Base-by-base conservation (phyloP, 2,888 invertebrate genomes). In the Caenorhabditis panamensis region DNA sequence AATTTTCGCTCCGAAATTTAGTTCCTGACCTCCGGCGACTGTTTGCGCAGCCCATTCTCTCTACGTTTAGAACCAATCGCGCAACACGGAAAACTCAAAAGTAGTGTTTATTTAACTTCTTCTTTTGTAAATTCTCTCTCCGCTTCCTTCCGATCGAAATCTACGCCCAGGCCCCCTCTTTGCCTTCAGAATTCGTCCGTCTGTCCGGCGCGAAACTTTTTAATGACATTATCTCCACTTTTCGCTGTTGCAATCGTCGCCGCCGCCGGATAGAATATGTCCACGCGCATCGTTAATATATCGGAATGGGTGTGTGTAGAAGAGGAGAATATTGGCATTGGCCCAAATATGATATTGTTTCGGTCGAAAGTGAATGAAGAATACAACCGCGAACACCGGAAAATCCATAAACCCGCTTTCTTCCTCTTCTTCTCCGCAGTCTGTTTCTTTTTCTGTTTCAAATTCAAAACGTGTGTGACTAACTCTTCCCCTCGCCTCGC, bases 181-280 rank as follows among this genome's bases (percentile, higher is more conserved):
- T 66, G 28, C 37, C 36, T 51, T 51, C 59, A 26, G 59, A 68
- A 49, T 68, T 54, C 68, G n/a, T 54, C 51, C 54, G 67, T 37
- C 41, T 53, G 69, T 18, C 51, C 37, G 44, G 58, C 58, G 20
- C 69, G 69, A 63, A 71, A 62, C 72, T 72, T 72, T 75, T 75
- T 66, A 75, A 75, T 66, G 75, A 75, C 75, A 75, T 75, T 75
- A 75, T 75, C 75, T 66, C 26, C 64, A 58, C 72, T 58, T 63
- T 72, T 20, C 56, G 47, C 11, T 49, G 66, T 66, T 75, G 64
- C 64, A 59, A 66, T 28, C 18, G 37, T 13, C 36, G 22, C 61
- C 22, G 22, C 61, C 22, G 41, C 16, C 53, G 53, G 53, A 28
- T 53, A 24, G 58, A 49, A 68, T 26, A 68, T 58, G 11, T 47